Base-by-base conservation (phyloP, 2,888 invertebrate species). In the Spodoptera picta region DNA sequence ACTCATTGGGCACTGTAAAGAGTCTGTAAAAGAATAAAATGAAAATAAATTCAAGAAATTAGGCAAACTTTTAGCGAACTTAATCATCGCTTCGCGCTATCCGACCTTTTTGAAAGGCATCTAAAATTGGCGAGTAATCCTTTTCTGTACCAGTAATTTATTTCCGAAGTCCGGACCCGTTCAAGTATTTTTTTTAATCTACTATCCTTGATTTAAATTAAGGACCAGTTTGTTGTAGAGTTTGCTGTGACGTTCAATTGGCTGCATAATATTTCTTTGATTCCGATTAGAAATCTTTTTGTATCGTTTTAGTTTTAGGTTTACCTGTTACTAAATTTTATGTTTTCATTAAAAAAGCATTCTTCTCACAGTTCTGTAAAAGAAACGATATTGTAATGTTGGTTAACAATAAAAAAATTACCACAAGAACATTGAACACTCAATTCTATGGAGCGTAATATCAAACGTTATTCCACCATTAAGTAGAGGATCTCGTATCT, bases 51-150 rank as follows among this genome's bases (percentile, higher is more conserved):
- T 85, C 73, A 73, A 75, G 77, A 84, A 83, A 84, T 84, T 82
- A 82, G 80, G 62, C 74, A 80, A 86, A 86, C 81, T 86, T 84
- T 79, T 71, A 65, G 36, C 36, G 74, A 80, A 83, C 80, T 85
- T 82, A 82, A 85, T 86, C 84, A 83, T 81, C 79, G 82, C 76
- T 77, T 76, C 69, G 78, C 75, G 81, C 73, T 77, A 84, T 79
- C 69, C 77, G 73, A 80, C 77, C 73, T 65, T 78, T 83, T 82
- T 87, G 83, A 84, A 83, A 85, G 85, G 83, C 81, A 79, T 80
- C 79, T 82, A 64, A 84, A 86, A 84, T 86, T 84, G 83, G 74
- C 71, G 81, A 83, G 77, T 87, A 84, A 86, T 86, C 81, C 83
- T 80, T 84, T 86, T 82, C 82, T 83, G 81, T 80, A 81, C 72